Conservation (phyloP, 2,797 vertebrate genomes). For the Rhincodon typus region DNA sequence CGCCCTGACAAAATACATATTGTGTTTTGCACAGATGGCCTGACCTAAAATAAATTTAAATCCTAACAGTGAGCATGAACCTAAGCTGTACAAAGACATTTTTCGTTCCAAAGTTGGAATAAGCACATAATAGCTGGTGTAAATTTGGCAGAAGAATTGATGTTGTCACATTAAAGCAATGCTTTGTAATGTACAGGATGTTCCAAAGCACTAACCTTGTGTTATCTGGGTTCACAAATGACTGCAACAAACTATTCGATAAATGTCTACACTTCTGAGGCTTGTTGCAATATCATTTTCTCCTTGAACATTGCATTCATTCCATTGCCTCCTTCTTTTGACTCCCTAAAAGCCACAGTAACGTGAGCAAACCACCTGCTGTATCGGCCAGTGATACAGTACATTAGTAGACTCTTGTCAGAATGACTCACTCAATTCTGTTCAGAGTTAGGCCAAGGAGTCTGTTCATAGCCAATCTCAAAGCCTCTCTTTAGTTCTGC, state of each 20-base stretch:
- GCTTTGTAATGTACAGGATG: background rate
- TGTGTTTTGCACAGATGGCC: background rate
- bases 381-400: background rate
- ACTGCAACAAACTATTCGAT: background rate
- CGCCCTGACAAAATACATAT: background rate
- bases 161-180: background rate
- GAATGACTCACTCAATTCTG: background rate
- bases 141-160: background rate
- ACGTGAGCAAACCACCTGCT: background rate
- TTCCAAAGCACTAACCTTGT: constrained; percentile 22
- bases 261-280: background rate
- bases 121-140: constrained; percentile 25
- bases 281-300: background rate
- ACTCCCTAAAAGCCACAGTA: background rate
- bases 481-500: too few species aligned
- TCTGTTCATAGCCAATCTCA: too few species aligned
- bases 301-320: background rate
- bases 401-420: background rate
- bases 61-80: background rate
- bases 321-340: background rate
- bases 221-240: background rate
- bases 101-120: background rate
- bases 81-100: background rate
- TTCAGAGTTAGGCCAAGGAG: too few species aligned
- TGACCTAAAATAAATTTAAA: background rate